phyloP scores from a whole-genome alignment of 2,888 invertebrate species.

The Heliconius ismenius region DNA sequence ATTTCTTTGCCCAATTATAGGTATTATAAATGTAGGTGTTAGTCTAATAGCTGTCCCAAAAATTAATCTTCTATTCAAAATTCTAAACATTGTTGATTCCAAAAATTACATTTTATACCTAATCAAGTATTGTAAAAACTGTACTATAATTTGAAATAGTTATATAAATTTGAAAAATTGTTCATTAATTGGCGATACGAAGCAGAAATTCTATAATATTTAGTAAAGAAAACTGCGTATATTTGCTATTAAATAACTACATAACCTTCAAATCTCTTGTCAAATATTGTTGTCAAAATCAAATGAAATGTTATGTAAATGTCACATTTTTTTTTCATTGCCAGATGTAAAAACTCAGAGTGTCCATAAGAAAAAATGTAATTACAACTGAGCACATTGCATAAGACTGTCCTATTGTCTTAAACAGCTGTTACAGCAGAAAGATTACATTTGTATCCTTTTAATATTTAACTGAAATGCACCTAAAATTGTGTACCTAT shows the following conservation, averaged over 20 bases:
- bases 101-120: neutral
- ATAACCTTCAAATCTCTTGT: neutral
- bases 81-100: constrained; percentile 40
- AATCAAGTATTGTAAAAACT: neutral
- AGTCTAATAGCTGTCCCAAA: constrained; percentile 59
- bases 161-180: neutral
- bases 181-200: neutral
- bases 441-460: neutral
- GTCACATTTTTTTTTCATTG: neutral
- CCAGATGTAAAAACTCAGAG: neutral
- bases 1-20: constrained; percentile 53
- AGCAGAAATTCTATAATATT: neutral
- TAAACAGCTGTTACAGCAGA: neutral
- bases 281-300: neutral
- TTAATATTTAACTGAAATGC: too few relatives aligned
- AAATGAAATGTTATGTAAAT: neutral
- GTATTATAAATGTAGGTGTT: constrained; percentile 58
- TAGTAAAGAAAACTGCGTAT: neutral
- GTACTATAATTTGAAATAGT: neutral
- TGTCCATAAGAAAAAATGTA: neutral
- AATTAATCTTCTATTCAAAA: constrained; percentile 50
- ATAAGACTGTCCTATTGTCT: neutral
- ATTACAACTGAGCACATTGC: neutral
- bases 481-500: too few relatives aligned
- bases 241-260: neutral